Percentiles rank a stretch among this genome's conserved stretches.
Conservation (phyloP, 2,113 vertebrate genomes). For the Pyrgilauda ruficollis region DNA sequence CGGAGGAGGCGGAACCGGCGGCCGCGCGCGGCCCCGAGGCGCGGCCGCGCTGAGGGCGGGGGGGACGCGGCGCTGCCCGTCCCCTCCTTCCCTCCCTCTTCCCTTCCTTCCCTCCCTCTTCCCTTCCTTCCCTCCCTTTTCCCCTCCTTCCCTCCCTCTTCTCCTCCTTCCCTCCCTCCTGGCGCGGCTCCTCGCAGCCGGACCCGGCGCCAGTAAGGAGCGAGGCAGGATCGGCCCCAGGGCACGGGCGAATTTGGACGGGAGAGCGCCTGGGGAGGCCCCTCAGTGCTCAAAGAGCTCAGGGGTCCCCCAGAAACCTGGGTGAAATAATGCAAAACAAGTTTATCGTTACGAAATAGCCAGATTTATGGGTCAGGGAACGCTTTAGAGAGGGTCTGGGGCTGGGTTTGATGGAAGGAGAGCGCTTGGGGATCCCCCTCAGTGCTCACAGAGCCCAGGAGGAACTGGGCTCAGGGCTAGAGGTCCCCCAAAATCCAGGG, state of each 20-base stretch:
- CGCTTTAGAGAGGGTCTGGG: too few species aligned
- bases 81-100: background rate
- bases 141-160: too few species aligned
- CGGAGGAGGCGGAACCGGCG: background rate
- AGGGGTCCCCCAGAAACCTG: background rate
- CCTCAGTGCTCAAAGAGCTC: background rate
- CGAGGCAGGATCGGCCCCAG: background rate
- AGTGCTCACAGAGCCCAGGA: background rate
- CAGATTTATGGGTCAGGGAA: background rate
- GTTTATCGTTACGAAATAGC: background rate
- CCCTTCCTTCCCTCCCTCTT: background rate
- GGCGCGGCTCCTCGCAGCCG: background rate
- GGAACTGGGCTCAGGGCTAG: background rate
- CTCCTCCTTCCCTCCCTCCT: background rate
- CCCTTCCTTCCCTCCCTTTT: too few species aligned
- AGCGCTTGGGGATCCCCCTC: too few species aligned
- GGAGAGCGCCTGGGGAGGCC: background rate
- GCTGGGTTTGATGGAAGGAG: background rate
- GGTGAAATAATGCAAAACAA: background rate
- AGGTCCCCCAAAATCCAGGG: background rate
- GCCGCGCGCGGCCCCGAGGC: background rate
- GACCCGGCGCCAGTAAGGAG: fast-evolving
- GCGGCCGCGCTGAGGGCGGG: constrained; percentile 5
- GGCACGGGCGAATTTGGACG: background rate
- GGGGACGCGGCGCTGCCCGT: background rate